These are phyloP conservation scores for Peromyscus melanophrys DNA, from an alignment of 2,797 vertebrate species.

Conservation along the genomic window DNA sequence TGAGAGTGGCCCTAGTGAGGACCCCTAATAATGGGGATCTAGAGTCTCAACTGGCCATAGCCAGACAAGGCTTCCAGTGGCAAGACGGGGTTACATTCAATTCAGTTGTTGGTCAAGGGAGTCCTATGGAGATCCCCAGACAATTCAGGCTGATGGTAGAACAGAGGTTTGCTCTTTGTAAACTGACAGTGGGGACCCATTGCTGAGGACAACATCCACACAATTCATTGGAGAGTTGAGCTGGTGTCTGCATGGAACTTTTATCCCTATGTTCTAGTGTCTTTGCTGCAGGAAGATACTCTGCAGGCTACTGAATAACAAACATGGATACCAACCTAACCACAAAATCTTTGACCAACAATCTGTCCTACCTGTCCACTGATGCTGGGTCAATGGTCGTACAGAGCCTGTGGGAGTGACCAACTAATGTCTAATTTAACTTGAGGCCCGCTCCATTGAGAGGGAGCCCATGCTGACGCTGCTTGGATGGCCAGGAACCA, in stretches of 20 bases:
- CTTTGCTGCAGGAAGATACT: not conserved
- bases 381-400: not conserved
- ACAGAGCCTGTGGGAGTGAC: not conserved
- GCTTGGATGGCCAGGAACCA: not conserved
- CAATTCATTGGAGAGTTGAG: not conserved
- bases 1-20: not conserved
- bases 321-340: not conserved
- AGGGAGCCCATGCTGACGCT: not conserved
- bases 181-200: not conserved
- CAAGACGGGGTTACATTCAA: not conserved
- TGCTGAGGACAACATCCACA: not conserved
- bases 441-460: not conserved
- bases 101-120: not conserved
- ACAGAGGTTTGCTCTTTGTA: not conserved
- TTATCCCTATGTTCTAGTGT: not conserved
- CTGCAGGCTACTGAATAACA: not conserved
- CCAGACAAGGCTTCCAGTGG: not conserved
- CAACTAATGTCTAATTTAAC: not conserved
- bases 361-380: not conserved
- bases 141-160: not conserved
- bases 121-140: not conserved
- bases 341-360: not conserved
- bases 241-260: not conserved
- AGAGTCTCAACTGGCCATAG: not conserved
- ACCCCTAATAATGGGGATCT: not conserved